phyloP scores from a whole-genome alignment of 2,113 vertebrate genomes.

The Tyrannus savana region DNA sequence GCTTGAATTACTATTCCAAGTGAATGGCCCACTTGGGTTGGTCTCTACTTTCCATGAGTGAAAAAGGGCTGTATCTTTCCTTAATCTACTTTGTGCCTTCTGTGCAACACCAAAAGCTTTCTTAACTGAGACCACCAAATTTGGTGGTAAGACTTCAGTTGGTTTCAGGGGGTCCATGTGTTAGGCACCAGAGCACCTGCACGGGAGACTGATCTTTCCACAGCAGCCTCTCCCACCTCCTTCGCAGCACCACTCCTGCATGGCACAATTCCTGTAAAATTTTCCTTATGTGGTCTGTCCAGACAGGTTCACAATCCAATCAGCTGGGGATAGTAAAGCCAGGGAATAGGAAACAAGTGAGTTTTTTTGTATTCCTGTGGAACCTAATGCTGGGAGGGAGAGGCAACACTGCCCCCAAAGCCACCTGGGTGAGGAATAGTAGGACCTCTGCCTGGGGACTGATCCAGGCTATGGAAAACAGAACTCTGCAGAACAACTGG shows the following conservation, averaged over 20 bases:
- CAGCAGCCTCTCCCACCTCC: not conserved
- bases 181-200: not conserved
- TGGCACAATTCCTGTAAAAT: not conserved
- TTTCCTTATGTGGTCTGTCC: accelerated
- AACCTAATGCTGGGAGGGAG: not conserved
- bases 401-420: not conserved
- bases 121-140: not conserved
- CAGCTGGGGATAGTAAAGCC: not conserved
- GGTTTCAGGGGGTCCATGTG: not conserved
- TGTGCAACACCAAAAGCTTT: not conserved
- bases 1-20: slow-evolving; percentile 75
- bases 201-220: not conserved
- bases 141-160: not conserved
- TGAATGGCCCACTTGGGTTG: slow-evolving; percentile 74
- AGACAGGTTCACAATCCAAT: not conserved
- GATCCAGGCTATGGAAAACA: not conserved
- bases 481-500: not conserved
- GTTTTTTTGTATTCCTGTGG: not conserved
- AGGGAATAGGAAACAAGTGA: accelerated
- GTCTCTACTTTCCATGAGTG: slow-evolving; percentile 51
- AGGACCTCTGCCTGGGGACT: not conserved
- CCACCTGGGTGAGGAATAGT: not conserved
- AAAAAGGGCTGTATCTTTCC: slow-evolving; percentile 55
- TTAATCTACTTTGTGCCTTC: slow-evolving; percentile 46
- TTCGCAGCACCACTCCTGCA: not conserved